phyloP scores from a whole-genome alignment of 2,797 vertebrate species.

The Erethizon dorsatum region DNA sequence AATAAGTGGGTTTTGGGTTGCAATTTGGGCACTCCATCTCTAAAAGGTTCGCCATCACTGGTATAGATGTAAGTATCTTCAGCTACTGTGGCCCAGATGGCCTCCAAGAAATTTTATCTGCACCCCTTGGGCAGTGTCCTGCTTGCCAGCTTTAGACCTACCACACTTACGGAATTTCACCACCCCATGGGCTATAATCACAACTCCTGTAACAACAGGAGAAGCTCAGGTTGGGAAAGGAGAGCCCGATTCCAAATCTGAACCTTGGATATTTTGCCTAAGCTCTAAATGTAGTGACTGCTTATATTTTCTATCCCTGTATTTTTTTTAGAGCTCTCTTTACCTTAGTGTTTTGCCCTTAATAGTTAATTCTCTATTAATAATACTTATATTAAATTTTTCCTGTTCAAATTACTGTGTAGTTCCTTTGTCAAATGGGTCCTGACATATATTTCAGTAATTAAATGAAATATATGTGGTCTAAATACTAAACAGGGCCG shows the following conservation, averaged over 20 bases:
- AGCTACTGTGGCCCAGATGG: background rate
- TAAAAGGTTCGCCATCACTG: background rate
- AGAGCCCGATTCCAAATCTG: background rate
- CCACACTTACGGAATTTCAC: background rate
- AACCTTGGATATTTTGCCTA: background rate
- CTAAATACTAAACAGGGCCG: background rate
- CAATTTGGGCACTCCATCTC: background rate
- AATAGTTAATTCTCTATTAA: slow-evolving; percentile 26
- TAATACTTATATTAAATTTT: slow-evolving; percentile 52
- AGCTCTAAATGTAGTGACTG: background rate
- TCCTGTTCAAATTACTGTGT: slow-evolving; percentile 28
- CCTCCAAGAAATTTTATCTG: background rate
- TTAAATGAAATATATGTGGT: slow-evolving; percentile 42
- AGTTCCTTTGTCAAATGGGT: slow-evolving; percentile 48
- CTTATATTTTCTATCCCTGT: background rate
- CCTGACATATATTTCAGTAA: slow-evolving; percentile 30
- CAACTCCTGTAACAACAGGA: background rate
- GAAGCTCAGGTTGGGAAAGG: background rate
- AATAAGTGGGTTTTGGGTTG: background rate
- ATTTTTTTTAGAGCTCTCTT: slow-evolving; percentile 20
- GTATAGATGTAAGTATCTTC: background rate
- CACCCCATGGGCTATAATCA: background rate
- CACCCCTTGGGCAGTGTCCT: background rate
- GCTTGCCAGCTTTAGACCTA: background rate
- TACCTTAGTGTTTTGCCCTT: slow-evolving; percentile 50